Conservation (phyloP, 2,888 invertebrate genomes). For the Exocentrus adspersus region DNA sequence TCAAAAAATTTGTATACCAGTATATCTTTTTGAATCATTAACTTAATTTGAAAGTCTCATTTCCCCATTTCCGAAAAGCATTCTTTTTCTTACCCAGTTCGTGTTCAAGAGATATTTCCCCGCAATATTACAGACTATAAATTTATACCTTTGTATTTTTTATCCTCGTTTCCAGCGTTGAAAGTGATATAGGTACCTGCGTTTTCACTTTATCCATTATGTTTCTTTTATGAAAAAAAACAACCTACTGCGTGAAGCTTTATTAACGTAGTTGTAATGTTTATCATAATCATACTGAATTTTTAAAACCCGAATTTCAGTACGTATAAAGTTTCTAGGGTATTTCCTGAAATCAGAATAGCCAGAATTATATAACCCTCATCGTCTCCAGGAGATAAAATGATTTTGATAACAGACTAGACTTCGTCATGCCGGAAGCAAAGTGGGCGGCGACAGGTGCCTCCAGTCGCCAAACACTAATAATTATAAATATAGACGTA, state of each 20-base stretch:
- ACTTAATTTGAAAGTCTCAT: conserved; percentile 20
- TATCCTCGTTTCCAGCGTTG: not conserved
- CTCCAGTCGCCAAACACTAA: conserved; percentile 42
- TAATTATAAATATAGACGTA: conserved; percentile 36
- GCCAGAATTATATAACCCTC: too few species aligned
- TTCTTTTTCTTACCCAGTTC: conserved; percentile 19
- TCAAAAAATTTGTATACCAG: conserved; percentile 23
- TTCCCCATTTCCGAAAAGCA: conserved; percentile 16
- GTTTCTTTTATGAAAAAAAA: too few species aligned
- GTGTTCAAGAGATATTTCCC: conserved; percentile 16
- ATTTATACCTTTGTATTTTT: conserved; percentile 9
- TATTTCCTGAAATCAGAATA: too few species aligned
- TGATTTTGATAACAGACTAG: conserved; percentile 42
- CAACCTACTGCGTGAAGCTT: too few species aligned
- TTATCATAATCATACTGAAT: too few species aligned
- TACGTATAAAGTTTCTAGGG: too few species aligned
- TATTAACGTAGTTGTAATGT: too few species aligned
- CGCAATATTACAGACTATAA: conserved; percentile 10
- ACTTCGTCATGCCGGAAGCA: conserved; percentile 25
- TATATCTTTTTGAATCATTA: conserved; percentile 27
- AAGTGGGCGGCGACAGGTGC: conserved; percentile 46
- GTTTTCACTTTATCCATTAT: too few species aligned
- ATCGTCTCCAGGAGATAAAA: conserved; percentile 33
- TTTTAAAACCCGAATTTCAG: too few species aligned
- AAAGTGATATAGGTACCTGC: not conserved